Conservation (phyloP, 2,113 vertebrate genomes). For the Gopherus evgoodei region DNA sequence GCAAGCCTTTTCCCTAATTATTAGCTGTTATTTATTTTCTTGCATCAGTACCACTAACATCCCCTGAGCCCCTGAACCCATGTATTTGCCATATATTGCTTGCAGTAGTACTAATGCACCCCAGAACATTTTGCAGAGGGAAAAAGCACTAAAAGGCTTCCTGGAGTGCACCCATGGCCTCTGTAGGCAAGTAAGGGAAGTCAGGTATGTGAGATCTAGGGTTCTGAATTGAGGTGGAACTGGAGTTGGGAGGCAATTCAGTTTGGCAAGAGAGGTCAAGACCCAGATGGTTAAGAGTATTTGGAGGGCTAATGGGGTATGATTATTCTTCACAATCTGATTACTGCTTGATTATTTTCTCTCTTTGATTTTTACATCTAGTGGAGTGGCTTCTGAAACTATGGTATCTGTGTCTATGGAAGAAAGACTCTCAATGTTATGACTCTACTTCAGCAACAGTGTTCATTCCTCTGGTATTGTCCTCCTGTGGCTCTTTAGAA, state of each 20-base stretch:
- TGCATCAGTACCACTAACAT: not conserved
- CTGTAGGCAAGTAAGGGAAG: not conserved
- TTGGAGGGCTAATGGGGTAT: not conserved
- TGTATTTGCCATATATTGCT: not conserved
- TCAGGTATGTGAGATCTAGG: not conserved
- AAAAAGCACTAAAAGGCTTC: not conserved
- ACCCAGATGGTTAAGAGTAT: not conserved
- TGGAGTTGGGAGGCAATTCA: not conserved
- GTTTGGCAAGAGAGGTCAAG: not conserved
- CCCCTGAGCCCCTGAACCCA: not conserved
- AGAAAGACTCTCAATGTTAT: not conserved
- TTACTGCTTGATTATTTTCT: not conserved
- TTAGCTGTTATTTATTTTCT: conserved; percentile 13
- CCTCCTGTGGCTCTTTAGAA: not conserved
- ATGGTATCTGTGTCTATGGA: not conserved
- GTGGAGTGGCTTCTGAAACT: not conserved
- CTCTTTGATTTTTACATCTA: not conserved
- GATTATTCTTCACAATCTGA: not conserved
- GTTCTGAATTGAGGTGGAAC: not conserved
- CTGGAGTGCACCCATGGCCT: not conserved
- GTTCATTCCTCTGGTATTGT: not conserved
- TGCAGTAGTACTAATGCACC: not conserved
- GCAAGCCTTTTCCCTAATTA: not conserved
- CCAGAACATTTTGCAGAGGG: not conserved
- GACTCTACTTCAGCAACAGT: not conserved